These are phyloP conservation scores for Myotis planiceps DNA, from an alignment of 2,797 vertebrate genomes.

Conservation along the genomic window DNA sequence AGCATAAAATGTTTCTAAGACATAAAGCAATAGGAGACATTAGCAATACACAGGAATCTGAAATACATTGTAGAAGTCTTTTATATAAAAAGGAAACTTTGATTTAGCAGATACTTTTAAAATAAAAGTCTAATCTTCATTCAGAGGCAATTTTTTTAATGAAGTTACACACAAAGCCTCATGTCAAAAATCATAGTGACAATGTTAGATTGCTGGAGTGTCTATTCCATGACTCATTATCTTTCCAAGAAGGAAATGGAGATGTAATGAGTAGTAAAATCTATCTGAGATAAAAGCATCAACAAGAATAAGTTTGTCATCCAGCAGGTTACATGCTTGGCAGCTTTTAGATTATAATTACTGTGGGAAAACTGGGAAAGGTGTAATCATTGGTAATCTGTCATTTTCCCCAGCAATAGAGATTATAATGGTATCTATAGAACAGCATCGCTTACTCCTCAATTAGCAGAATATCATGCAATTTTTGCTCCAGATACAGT, in stretches of 20 bases:
- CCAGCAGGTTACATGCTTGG: neutral
- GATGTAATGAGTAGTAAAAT: neutral
- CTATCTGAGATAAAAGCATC: neutral
- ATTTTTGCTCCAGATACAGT: neutral
- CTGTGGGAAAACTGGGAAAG: neutral
- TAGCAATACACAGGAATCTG: neutral
- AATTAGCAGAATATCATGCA: neutral
- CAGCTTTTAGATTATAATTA: conserved; percentile 10
- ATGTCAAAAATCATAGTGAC: neutral
- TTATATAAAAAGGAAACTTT: neutral
- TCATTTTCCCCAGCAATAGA: neutral
- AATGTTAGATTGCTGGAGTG: neutral
- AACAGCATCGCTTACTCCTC: neutral
- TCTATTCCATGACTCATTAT: neutral
- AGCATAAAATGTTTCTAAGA: neutral
- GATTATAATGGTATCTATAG: neutral
- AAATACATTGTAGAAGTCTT: neutral
- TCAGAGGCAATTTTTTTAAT: neutral
- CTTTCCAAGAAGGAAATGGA: conserved; percentile 35
- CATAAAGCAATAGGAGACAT: neutral
- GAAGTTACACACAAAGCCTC: neutral
- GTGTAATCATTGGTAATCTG: neutral
- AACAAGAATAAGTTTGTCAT: neutral
- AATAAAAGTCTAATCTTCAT: conserved; percentile 22
- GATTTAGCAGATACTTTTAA: neutral